These are phyloP conservation scores for Rachycentron canadum DNA, from an alignment of 2,797 vertebrate species.

Conservation along the genomic window DNA sequence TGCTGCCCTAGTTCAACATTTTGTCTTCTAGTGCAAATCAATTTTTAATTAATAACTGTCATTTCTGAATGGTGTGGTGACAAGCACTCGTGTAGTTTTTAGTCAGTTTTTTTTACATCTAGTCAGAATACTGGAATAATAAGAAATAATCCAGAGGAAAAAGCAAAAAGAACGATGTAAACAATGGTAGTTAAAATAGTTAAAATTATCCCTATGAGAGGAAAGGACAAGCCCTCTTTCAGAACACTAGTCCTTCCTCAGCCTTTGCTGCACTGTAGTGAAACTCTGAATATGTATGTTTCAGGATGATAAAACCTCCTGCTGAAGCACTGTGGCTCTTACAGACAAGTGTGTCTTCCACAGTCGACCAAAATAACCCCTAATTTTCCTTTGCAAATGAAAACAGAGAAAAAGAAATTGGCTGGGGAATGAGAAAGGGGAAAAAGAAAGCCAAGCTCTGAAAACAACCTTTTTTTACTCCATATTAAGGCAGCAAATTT, in stretches of 20 bases:
- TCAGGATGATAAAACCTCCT: slow-evolving; percentile 18
- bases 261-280: not conserved
- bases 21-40: not conserved
- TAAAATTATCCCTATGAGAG: not conserved
- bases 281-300: slow-evolving; percentile 11
- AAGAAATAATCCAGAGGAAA: not conserved
- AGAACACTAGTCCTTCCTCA: not conserved
- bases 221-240: not conserved
- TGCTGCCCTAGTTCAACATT: slow-evolving; percentile 19
- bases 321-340: slow-evolving; percentile 7
- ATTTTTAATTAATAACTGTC: not conserved
- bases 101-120: not conserved
- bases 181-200: not conserved
- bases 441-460: slow-evolving; percentile 6
- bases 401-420: slow-evolving; percentile 39
- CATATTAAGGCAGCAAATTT: slow-evolving; percentile 45
- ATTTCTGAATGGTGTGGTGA: not conserved
- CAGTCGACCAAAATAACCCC: slow-evolving; percentile 40
- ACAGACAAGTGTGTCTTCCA: slow-evolving; percentile 17
- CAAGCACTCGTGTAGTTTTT: not conserved
- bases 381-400: slow-evolving; percentile 53
- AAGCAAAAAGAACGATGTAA: not conserved
- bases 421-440: slow-evolving; percentile 25
- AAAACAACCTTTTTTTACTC: slow-evolving; percentile 13
- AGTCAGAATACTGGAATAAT: not conserved